Evolutionary conservation across 2,797 vertebrate species (phyloP).

Genomic region (Naso thynnoides): DNA sequence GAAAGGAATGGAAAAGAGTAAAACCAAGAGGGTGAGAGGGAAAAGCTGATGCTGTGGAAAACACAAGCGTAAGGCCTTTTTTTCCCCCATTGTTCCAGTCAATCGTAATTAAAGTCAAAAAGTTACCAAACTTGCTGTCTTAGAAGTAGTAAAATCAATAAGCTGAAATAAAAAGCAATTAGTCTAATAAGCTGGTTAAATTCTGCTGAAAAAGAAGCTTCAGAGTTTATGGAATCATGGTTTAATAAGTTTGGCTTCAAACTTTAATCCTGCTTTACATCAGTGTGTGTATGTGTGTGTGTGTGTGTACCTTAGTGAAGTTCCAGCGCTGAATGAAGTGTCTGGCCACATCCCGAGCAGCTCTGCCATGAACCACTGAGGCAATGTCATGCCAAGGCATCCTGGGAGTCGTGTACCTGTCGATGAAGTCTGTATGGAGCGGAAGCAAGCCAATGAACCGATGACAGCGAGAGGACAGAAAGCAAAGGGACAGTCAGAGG

Average conservation of each 20-base stretch:
- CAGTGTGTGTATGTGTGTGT: background rate
- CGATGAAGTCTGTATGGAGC: constrained; percentile 90
- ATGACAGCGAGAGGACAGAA: background rate
- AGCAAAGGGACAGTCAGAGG: background rate
- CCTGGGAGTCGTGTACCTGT: constrained; percentile 93
- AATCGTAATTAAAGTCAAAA: background rate
- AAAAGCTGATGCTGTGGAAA: constrained; percentile 33
- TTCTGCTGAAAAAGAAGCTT: background rate
- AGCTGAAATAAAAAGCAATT: too few species aligned
- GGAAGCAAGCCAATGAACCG: background rate
- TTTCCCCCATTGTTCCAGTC: constrained; percentile 33
- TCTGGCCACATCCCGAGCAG: constrained; percentile 92
- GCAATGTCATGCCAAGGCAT: constrained; percentile 99
- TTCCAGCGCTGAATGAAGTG: constrained; percentile 99
- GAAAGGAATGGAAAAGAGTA: constrained; percentile 10
- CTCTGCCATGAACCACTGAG: constrained; percentile 92
- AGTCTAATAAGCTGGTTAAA: background rate
- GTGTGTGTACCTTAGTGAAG: constrained; percentile 91
- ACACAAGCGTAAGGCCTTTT: constrained; percentile 12
- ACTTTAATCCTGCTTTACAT: constrained; percentile 9
- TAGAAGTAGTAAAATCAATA: background rate
- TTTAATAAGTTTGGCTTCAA: background rate
- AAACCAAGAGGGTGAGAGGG: background rate
- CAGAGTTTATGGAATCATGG: background rate
- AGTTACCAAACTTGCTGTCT: constrained; percentile 8